These are phyloP conservation scores for Allophyes oxyacanthae DNA, from an alignment of 2,888 invertebrate genomes.

Conservation along the genomic window DNA sequence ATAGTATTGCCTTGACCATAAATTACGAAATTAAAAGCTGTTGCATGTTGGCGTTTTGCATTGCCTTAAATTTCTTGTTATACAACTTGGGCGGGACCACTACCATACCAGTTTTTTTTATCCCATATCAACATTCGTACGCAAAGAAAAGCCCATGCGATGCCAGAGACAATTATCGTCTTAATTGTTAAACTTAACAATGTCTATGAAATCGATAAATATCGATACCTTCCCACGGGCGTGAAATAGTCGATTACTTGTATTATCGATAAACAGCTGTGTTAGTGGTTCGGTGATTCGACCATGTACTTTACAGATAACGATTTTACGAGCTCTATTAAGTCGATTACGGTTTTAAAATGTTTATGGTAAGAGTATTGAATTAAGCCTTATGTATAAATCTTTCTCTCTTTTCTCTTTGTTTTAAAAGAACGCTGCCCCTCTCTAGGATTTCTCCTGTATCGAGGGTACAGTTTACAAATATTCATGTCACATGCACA, in stretches of 20 bases:
- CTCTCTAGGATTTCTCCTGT: too few species aligned
- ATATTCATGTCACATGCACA: too few species aligned
- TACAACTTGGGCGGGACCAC: not conserved
- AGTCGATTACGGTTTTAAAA: slow-evolving; percentile 3
- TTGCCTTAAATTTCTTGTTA: not conserved
- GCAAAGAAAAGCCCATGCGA: slow-evolving; percentile 12
- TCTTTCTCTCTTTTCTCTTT: too few species aligned
- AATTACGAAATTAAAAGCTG: too few species aligned
- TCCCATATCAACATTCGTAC: slow-evolving; percentile 2
- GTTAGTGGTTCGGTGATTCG: slow-evolving; percentile 12
- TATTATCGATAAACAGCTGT: slow-evolving; percentile 43
- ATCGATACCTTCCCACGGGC: slow-evolving; percentile 63
- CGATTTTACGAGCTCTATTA: slow-evolving; percentile 41
- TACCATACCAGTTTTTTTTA: not conserved
- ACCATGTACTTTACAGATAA: slow-evolving; percentile 5
- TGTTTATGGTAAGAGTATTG: slow-evolving; percentile 8
- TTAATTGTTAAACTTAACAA: slow-evolving; percentile 53
- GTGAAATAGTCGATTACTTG: slow-evolving; percentile 60
- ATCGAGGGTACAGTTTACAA: too few species aligned
- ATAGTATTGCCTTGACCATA: too few species aligned
- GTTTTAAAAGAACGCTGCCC: too few species aligned
- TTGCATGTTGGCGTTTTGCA: too few species aligned
- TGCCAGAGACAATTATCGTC: slow-evolving; percentile 35
- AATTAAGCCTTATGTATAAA: slow-evolving; percentile 2
- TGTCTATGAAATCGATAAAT: slow-evolving; percentile 55